Base-by-base conservation (phyloP, 2,113 vertebrate genomes). In the Seriola aureovittata region DNA sequence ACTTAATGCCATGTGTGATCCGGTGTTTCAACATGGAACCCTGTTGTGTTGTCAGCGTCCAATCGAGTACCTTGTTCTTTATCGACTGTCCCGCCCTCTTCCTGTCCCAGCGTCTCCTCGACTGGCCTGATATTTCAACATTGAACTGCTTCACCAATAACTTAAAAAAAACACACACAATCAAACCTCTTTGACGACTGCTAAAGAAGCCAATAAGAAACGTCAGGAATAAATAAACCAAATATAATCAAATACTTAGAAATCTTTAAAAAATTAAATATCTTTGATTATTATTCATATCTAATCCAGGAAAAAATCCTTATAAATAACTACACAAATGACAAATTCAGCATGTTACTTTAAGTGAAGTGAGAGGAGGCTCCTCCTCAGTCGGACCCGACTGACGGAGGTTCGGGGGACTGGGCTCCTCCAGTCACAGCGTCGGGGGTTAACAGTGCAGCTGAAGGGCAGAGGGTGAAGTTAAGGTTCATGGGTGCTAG, bases 401-500 rank as follows among this genome's bases (percentile, higher is more conserved):
- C 74, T n/a, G 40, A 36, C 16, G 36, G 68, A 50, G 64, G 36
- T 1, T 2, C 13, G 0, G 1, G 64, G 4, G 64, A 60, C 62
- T 0, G 19, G 64, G 40, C 29, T 38, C 65, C 74, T 70, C 78
- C 34, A 17, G 74, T 40, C 76, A 34, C 76, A 70, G 71, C 60
- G 62, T 23, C 14, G 1, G 75, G 50, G 62, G 62, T 42, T 23
- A 79, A 58, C 80, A 78, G 80, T 69, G 66, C 65, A 69, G 73
- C 32, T 67, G 68, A 85, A 72, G 58, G 66, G 81, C 78, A 77
- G 76, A 74, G 58, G 77, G 59, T 59, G 85, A 60, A 77, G 52
- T 89, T 95, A 95, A 95, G 95, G 94, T 94, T 83, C 84, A 64
- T 57, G 65, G 92, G 85, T 92, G 84, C 79, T 83, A 88, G 83